Conservation (phyloP, 2,113 vertebrate species). For the pig (Sus scrofa) region DNA sequence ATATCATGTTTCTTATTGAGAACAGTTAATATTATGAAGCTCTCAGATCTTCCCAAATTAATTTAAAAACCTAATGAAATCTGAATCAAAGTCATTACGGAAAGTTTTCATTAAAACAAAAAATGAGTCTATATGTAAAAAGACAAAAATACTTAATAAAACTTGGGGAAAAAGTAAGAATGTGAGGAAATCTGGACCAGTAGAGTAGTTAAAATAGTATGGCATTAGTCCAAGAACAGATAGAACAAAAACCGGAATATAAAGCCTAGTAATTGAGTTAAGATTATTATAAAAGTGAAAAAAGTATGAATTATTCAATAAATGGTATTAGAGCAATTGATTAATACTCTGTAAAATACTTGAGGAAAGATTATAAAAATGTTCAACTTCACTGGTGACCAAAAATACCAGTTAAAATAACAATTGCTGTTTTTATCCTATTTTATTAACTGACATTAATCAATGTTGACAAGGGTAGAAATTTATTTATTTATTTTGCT, state of each 20-base stretch:
- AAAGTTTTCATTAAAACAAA: constrained; percentile 38
- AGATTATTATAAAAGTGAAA: constrained; percentile 25
- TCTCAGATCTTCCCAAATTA: constrained; percentile 11
- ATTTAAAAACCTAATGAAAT: constrained; percentile 39
- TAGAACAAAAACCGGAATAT: constrained; percentile 14
- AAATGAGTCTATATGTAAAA: background rate
- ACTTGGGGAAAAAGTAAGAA: background rate
- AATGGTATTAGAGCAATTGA: background rate
- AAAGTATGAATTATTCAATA: constrained; percentile 60
- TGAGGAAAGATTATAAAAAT: constrained; percentile 58
- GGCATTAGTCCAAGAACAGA: constrained; percentile 37
- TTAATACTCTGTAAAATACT: constrained; percentile 60
- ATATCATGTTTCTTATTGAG: background rate
- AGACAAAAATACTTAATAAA: constrained; percentile 18
- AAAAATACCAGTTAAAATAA: constrained; percentile 73
- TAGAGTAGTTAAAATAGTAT: constrained; percentile 45
- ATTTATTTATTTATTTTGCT: background rate
- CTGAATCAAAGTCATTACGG: constrained; percentile 35
- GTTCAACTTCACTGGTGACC: constrained; percentile 63
- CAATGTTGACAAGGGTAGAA: constrained; percentile 35
- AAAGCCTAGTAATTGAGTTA: constrained; percentile 4
- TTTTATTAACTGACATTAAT: constrained; percentile 65
- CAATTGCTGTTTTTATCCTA: constrained; percentile 43
- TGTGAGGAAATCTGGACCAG: background rate
- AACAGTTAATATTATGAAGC: constrained; percentile 37